Evolutionary conservation across 2,797 vertebrate species (phyloP).

Genomic region (Adrianichthys oophorus): DNA sequence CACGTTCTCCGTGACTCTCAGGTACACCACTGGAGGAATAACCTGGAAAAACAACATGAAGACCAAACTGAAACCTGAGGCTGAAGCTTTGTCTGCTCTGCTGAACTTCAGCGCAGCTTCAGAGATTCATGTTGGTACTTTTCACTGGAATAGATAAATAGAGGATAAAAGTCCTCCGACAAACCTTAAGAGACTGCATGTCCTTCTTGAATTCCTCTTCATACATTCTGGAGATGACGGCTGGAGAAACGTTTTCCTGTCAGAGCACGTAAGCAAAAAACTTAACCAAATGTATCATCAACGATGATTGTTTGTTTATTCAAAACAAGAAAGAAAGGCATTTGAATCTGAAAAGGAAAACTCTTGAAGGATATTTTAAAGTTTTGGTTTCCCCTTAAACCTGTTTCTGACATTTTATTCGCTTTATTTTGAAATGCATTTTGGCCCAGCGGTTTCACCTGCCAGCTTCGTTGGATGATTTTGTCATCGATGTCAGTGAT

Average conservation of each 20-base stretch:
- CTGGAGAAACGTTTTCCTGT: constrained; percentile 84
- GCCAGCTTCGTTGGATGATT: constrained; percentile 86
- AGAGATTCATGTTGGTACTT: neutral
- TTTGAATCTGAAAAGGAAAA: no score
- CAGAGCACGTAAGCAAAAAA: neutral
- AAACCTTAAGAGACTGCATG: constrained; percentile 89
- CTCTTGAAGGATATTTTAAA: no score
- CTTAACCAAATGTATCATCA: neutral
- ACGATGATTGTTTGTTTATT: no score
- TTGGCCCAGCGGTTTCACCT: constrained; percentile 73
- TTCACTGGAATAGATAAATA: neutral
- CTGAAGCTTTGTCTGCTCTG: no score
- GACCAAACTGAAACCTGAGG: neutral
- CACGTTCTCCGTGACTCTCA: constrained; percentile 94
- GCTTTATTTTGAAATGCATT: neutral
- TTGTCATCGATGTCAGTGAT: constrained; percentile 97
- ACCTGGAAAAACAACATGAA: constrained; percentile 78
- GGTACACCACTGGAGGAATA: constrained; percentile 85
- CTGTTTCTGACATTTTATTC: no score
- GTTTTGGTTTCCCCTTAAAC: no score
- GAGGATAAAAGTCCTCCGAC: neutral
- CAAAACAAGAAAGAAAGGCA: no score
- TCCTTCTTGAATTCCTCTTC: constrained; percentile 96
- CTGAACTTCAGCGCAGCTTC: neutral
- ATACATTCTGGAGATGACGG: constrained; percentile 81